Evolutionary conservation across 2,113 vertebrate genomes (phyloP).

Genomic region (Chunga burmeisteri): DNA sequence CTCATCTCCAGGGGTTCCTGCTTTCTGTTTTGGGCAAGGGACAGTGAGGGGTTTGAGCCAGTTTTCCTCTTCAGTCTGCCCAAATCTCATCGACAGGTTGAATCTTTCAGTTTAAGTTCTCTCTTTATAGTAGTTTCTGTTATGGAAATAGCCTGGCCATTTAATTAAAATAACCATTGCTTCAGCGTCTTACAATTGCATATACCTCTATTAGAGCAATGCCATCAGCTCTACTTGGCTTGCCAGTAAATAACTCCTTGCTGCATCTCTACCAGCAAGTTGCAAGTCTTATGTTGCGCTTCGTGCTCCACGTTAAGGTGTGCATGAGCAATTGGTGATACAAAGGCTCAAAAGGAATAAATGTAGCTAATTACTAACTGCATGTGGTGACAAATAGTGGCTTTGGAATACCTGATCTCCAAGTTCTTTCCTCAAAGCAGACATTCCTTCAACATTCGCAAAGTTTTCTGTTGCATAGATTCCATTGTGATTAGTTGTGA

Average conservation of each 20-base stretch:
- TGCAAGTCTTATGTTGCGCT: not conserved
- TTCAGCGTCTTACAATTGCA: not conserved
- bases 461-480: not conserved
- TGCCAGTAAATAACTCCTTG: not conserved
- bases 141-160: not conserved
- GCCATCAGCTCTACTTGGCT: not conserved
- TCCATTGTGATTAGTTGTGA: not conserved
- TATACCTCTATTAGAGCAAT: rapidly evolving
- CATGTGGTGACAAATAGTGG: not conserved
- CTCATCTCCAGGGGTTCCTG: not conserved
- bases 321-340: not conserved
- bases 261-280: not conserved
- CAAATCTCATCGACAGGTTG: not conserved
- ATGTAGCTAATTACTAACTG: not conserved
- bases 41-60: not conserved
- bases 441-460: not conserved
- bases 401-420: not conserved
- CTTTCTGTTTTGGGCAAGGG: not conserved
- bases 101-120: not conserved
- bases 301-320: rapidly evolving
- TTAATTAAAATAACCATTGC: not conserved
- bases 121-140: not conserved
- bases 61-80: not conserved
- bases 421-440: not conserved
- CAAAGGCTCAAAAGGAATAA: not conserved